Evolutionary conservation across 2,888 invertebrate species (phyloP).

Genomic region (Eudasyphora cyanicolor): DNA sequence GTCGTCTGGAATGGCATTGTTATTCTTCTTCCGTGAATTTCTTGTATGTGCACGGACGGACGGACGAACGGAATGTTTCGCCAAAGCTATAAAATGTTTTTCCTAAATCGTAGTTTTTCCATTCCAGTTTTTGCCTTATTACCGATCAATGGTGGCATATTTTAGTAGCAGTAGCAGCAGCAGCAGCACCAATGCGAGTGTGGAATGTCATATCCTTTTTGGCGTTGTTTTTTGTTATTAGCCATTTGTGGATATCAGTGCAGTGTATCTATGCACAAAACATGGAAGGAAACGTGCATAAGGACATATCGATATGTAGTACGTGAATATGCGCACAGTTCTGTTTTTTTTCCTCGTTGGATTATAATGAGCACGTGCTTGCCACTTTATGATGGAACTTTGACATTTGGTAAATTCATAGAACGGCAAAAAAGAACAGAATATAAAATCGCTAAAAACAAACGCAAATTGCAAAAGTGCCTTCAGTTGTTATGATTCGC

Average conservation of each 20-base stretch:
- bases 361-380: slow-evolving; percentile 60
- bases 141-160: slow-evolving; percentile 49
- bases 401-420: slow-evolving; percentile 51
- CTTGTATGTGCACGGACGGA: neutral
- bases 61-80: slow-evolving; percentile 19
- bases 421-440: too few species aligned
- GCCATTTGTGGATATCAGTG: neutral
- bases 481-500: neutral
- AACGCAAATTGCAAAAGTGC: neutral
- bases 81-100: neutral
- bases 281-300: neutral
- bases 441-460: neutral
- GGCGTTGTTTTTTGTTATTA: slow-evolving; percentile 17
- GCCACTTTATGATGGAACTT: slow-evolving; percentile 59
- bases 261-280: too few species aligned
- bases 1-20: slow-evolving; percentile 23
- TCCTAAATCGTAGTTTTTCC: neutral
- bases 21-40: neutral
- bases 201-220: slow-evolving; percentile 25
- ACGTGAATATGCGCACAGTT: slow-evolving; percentile 18
- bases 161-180: slow-evolving; percentile 2
- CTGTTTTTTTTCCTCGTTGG: neutral
- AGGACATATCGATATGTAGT: neutral
- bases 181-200: slow-evolving; percentile 46
- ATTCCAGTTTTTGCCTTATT: slow-evolving; percentile 30